Evolutionary conservation across 1,140 invertebrate species (phyloP), one percentile per base, ranked within the genome.

Genomic region (Drepana arcuata): DNA sequence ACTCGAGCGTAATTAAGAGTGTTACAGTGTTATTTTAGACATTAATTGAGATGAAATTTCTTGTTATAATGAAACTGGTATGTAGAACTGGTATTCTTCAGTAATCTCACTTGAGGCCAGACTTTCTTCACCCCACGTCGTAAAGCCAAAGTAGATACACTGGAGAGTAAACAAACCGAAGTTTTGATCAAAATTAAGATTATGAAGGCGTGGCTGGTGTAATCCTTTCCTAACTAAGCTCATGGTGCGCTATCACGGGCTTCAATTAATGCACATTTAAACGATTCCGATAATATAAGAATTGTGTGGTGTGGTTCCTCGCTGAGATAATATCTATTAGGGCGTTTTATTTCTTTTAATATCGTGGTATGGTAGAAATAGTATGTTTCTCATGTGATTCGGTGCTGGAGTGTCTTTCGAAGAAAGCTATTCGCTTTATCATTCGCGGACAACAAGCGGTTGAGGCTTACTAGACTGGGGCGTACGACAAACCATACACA

Each of bases 1-100:
- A 80, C 74, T 77, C 75, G 61, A 64, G 65, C 66, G 66, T 77
- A 75, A 80, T 80, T 80, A 80, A 80, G 75, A 80, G 75, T 80
- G 59, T 80, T 77, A 77, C 70, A 70, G 43, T 77, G 72, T 77
- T 80, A 77, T 80, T 80, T 75, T 69, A 73, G 72, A 80, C 71
- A 74, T 74, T 77, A 77, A 77, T 80, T 73, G 75, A 75, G 70
- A 75, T 68, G 68, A 75, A 75, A 75, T 73, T 79, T 75, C 69
- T 66, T 64, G 59, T 66, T 70, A 71, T 66, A 68, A 75, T 67
- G 64, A 66, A 77, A 67, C 41, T 29, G 60, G 30, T 29, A 34
- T 11, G 28, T 28, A 23, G 39, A 28, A 31, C 37, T 34, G 41
- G 48, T 41, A 45, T 58, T 62, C 58, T 61, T 58, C 54, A 51